Base-by-base conservation (phyloP, 2,113 vertebrate species). In the Chlamydotis undulata region DNA sequence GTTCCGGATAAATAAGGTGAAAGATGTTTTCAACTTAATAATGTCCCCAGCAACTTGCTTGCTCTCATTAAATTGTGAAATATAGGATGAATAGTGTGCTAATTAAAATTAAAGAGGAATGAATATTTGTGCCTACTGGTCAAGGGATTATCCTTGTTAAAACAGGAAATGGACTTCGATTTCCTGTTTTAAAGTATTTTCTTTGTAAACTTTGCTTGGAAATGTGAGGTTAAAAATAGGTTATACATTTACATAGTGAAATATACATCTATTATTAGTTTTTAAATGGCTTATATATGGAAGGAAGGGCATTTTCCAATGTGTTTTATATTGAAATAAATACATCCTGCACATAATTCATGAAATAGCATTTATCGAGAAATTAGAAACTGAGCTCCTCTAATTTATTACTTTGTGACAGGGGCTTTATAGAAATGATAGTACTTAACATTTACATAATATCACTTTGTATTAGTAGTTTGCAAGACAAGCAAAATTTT, bases 91-190 rank as follows among this genome's bases (percentile, higher is more conserved):
- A 76, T 71, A 80, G 25, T 77, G 19, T 7, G 14, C 74, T 92
- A 96, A 95, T 93, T 87, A 92, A 83, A 80, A 49, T 93, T 70
- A 56, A 89, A 89, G 77, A 87, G 45, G 37, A 75, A 83, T 10
- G 37, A 92, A 59, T 96, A 96, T 95, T 96, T 97, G 59, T 94
- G 74, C 74, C 67, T 93, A 76, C 89, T 94, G 92, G 90, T 95
- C 94, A 94, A 87, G 35, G 77, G 86, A 91, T 95, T 97, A 94
- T 95, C 83, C 52, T 89, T 97, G 63, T 96, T 93, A 94, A 93
- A 94, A 94, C 85, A 94, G 94, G 96, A 97, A 96, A 94, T 74
- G 64, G 67, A 69, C 43, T 87, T 57, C 59, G 80, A 93, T 93
- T 96, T 95, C 92, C 91, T 96, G 90, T 89, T 76, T 49, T 35